A percentile compares a stretch with the other conserved stretches of the same genome.
Evolutionary conservation across 2,113 vertebrate genomes (phyloP).

Genomic region (Leuciscus idus): DNA sequence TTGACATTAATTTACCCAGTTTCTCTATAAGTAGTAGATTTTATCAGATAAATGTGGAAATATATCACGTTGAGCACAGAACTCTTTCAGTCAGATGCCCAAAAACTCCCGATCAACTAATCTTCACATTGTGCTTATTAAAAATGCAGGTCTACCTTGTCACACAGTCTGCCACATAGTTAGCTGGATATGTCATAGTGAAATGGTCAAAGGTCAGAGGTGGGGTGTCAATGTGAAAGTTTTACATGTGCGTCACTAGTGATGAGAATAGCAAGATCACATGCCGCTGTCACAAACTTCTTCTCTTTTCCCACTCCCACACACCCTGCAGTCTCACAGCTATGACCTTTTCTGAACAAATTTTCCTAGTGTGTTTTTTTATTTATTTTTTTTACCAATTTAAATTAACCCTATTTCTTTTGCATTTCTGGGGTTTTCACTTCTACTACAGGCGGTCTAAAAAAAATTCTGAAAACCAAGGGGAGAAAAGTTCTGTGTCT

Average conservation of each 20-base stretch:
- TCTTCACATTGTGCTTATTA: too few species aligned
- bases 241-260: not conserved
- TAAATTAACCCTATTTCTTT: not conserved
- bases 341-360: not conserved
- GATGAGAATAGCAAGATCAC: conserved; percentile 21
- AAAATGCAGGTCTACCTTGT: not conserved
- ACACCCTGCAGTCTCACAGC: not conserved
- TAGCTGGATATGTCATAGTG: not conserved
- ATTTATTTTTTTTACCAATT: conserved; percentile 1
- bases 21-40: not conserved
- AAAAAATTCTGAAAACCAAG: not conserved
- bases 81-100: not conserved
- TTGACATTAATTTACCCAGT: not conserved
- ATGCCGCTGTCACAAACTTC: not conserved
- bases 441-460: not conserved
- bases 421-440: not conserved
- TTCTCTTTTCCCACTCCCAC: not conserved
- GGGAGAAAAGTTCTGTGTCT: not conserved
- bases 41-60: not conserved
- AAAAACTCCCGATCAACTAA: too few species aligned
- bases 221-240: not conserved
- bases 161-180: not conserved
- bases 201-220: not conserved
- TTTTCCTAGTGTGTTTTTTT: not conserved
- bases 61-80: not conserved